Conservation (phyloP, 2,113 vertebrate species). For the Python bivittatus region DNA sequence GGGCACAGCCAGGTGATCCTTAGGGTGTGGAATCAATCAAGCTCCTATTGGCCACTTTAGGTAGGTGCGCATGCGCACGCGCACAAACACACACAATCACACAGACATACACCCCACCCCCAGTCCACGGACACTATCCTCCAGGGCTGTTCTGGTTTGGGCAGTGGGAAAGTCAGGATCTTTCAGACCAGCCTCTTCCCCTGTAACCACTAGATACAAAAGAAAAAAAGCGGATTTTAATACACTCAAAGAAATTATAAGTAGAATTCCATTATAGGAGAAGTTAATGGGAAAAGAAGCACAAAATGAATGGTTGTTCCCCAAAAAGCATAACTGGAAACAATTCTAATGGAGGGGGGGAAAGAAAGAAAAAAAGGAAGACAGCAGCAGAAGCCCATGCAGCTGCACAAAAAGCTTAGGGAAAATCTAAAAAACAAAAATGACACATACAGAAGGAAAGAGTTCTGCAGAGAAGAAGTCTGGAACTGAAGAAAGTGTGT, state of each 20-base stretch:
- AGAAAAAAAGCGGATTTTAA: not conserved
- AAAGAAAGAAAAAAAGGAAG: too few species aligned
- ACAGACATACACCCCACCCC: too few species aligned
- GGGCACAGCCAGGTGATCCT: not conserved
- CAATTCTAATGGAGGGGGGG: not conserved
- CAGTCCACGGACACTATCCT: not conserved
- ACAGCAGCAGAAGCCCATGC: too few species aligned
- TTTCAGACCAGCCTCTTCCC: not conserved
- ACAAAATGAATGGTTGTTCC: not conserved
- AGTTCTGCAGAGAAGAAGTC: not conserved
- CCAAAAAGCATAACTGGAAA: not conserved
- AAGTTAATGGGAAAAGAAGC: not conserved
- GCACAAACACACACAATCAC: not conserved
- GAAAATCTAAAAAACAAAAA: too few species aligned
- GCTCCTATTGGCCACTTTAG: not conserved
- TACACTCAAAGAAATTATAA: not conserved
- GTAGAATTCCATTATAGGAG: not conserved
- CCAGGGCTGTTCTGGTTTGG: not conserved
- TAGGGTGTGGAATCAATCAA: not conserved
- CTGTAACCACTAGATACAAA: not conserved
- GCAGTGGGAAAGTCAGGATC: not conserved
- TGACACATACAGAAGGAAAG: too few species aligned
- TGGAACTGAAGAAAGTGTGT: not conserved
- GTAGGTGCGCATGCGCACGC: not conserved
- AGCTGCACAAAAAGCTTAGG: too few species aligned